Base-by-base conservation (phyloP, 1,140 invertebrate species). In the Platorchestia sp. region DNA sequence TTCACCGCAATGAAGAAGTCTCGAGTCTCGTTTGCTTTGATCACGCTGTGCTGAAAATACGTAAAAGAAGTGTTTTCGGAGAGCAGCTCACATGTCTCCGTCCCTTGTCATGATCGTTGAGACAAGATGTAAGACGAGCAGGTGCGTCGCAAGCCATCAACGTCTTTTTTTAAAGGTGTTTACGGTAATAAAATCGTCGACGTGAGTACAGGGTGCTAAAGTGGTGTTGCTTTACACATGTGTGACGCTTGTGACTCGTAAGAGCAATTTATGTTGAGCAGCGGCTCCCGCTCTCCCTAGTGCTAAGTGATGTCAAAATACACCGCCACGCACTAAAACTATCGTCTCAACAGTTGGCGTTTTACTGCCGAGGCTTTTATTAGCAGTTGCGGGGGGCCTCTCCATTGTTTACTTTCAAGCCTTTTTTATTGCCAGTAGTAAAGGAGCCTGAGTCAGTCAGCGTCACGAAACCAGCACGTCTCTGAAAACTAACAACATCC, bases 241-340 rank as follows among this genome's bases (percentile, higher is more conserved):
- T 93, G 91, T 93, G 91, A 93, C 91, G 91, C 43, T 47, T 45
- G 43, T 45, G 91, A 47, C 91, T 93, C 91, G 41, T 93, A 93
- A 93, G 40, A 3, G 44, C 91, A 47, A 93, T 93, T 93, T 93
- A 93, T 93, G 91, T 45, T 47, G 43, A 93, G 91, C 91, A 93
- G 91, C 91, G 45, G 91, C 43, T 27, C 45, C 43, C 43, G 45
- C 91, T 44, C 91, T 47, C 91, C 91, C 91, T 93, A 93, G 91
- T 93, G 91, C 91, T 93, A 93, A 93, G 91, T 93, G 91, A 93
- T 93, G 91, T 93, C 91, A 93, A 93, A 93, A 93, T 93, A 93
- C 91, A 47, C 43, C 45, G 91, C 91, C 91, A 19, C 10, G 91
- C 91, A 93, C 91, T 93, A 93, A 93, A 93, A 47, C 91, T 93